Percentiles rank a stretch among this genome's conserved stretches.
These are phyloP conservation scores for Drosophila glabriapex DNA, from an alignment of 2,888 invertebrate genomes.

Conservation along the genomic window DNA sequence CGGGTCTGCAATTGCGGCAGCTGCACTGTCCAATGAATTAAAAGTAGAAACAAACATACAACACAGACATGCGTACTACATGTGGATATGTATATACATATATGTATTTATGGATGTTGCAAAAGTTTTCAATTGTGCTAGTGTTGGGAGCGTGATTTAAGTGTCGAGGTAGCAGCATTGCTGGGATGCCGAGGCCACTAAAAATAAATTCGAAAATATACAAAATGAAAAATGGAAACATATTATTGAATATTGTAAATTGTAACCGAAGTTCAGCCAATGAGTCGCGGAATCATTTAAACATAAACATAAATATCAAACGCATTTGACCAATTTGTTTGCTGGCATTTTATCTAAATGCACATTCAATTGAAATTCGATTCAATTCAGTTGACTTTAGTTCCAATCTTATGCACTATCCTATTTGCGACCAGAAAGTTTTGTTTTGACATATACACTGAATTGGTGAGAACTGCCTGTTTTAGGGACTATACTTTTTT, in stretches of 20 bases:
- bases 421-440: conserved; percentile 5
- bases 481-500: conserved; percentile 47
- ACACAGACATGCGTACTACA: conserved; percentile 16
- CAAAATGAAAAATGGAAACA: conserved; percentile 13
- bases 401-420: conserved; percentile 37
- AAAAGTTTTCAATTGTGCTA: conserved; percentile 70
- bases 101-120: conserved; percentile 17
- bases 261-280: conserved; percentile 16
- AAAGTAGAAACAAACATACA: conserved; percentile 62
- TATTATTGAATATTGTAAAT: conserved; percentile 8
- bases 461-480: conserved; percentile 45
- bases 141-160: conserved; percentile 70
- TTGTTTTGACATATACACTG: conserved; percentile 11
- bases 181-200: conserved; percentile 27
- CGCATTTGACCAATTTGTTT: conserved; percentile 51
- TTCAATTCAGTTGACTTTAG: conserved; percentile 37
- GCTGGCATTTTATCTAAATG: conserved; percentile 37
- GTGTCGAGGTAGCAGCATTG: conserved; percentile 37
- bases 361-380: conserved; percentile 43
- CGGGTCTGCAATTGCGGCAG: conserved; percentile 48
- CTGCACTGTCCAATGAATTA: conserved; percentile 76
- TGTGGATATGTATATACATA: neutral
- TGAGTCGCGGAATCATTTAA: conserved; percentile 52
- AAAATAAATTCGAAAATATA: conserved; percentile 54
- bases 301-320: conserved; percentile 47